Conservation (phyloP, 2,797 vertebrate species). For the Myiotriccus ornatus region DNA sequence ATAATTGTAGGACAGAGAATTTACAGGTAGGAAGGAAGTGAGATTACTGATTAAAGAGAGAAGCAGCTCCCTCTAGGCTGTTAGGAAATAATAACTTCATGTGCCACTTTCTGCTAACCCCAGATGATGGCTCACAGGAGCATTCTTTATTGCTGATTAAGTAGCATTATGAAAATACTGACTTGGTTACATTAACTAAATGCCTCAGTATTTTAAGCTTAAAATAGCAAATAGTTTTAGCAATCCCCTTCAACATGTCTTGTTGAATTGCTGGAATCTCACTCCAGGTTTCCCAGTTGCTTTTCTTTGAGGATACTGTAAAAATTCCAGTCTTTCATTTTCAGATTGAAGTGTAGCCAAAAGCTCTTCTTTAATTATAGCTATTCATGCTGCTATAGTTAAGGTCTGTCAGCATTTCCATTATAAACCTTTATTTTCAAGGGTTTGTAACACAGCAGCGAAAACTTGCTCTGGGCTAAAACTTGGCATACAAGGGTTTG, state of each 20-base stretch:
- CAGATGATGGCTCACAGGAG: conserved; percentile 72
- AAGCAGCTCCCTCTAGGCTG: conserved; percentile 72
- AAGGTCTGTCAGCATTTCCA: conserved; percentile 75
- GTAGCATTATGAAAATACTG: conserved; percentile 74
- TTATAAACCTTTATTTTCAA: conserved; percentile 74
- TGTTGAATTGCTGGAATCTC: conserved; percentile 52
- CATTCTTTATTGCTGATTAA: conserved; percentile 77
- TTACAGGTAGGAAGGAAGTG: conserved; percentile 67
- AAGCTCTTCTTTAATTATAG: conserved; percentile 77
- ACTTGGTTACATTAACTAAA: conserved; percentile 73
- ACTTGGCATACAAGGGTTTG: conserved; percentile 59
- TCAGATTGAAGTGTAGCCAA: conserved; percentile 70
- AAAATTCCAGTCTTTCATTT: conserved; percentile 70
- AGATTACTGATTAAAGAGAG: conserved; percentile 73
- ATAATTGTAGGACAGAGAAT: conserved; percentile 63
- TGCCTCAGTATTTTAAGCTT: conserved; percentile 71
- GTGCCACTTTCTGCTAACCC: conserved; percentile 72
- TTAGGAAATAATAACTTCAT: conserved; percentile 76
- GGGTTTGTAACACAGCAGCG: conserved; percentile 67
- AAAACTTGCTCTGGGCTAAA: conserved; percentile 76
- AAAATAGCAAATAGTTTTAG: conserved; percentile 69
- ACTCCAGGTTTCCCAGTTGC: conserved; percentile 56
- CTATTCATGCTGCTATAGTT: conserved; percentile 69
- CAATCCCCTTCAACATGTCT: conserved; percentile 60
- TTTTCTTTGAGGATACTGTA: conserved; percentile 68